A percentile compares a stretch with the other conserved stretches of the same genome.
Evolutionary conservation across 2,113 vertebrate species (phyloP).

Genomic region (Lethenteron camtschaticum): DNA sequence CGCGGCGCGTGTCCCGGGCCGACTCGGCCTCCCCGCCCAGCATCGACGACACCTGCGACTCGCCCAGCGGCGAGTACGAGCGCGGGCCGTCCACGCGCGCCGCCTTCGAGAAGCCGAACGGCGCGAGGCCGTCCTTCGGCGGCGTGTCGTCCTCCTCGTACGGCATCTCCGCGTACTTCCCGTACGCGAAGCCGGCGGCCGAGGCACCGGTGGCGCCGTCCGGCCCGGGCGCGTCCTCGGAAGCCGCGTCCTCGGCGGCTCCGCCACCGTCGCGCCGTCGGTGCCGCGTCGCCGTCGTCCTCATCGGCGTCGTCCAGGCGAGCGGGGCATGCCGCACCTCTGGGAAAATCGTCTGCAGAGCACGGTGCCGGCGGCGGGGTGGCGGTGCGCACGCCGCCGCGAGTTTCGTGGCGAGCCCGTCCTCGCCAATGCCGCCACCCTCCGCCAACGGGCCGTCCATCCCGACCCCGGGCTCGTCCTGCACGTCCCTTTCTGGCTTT

Average conservation of each 20-base stretch:
- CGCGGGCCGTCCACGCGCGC: neutral
- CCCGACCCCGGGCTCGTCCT: neutral
- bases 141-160: neutral
- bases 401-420: too few species aligned
- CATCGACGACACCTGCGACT: conserved; percentile 4
- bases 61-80: neutral
- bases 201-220: neutral
- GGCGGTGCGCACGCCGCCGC: too few species aligned
- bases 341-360: too few species aligned
- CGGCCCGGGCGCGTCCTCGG: neutral
- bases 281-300: too few species aligned
- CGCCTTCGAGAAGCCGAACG: too few species aligned
- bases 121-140: neutral
- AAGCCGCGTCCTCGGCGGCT: neutral
- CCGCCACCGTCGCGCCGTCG: neutral
- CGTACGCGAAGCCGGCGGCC: neutral
- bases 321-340: neutral
- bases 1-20: neutral
- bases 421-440: too few species aligned
- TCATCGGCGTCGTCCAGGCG: neutral
- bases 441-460: too few species aligned
- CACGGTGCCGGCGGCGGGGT: too few species aligned
- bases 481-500: neutral
- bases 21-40: conserved; percentile 1
- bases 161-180: conserved; percentile 1